Base-by-base conservation (phyloP, 1,140 invertebrate species). In the Drosophila ananassae region DNA sequence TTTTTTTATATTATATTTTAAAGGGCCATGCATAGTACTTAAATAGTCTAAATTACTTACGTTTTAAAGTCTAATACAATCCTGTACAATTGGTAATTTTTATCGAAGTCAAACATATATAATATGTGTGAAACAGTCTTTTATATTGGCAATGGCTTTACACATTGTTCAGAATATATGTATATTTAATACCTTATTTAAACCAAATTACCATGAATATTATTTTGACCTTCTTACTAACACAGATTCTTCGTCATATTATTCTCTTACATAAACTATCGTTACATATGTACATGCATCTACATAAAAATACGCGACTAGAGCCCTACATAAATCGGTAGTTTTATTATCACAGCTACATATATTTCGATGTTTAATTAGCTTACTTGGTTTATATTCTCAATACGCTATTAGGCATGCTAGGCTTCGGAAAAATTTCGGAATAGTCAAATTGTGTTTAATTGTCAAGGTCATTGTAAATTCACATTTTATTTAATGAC, bases 101-200 rank as follows among this genome's bases (percentile, higher is more conserved):
- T 37, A 37, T 37, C 10, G 10, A 46, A 51, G 13, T 44, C 30
- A 52, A 63, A 75, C 47, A 71, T 58, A 62, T 58, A 55, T 52
- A 66, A 59, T 83, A 79, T 73, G 60, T 66, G 52, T 71, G 73
- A 62, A 82, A 73, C 82, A 87, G 82, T 87, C 82, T 87, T 87
- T 77, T 66, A 58, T 76, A 82, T 82, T 82, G 71, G 71, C 79
- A 89, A 85, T 89, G 75, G 51, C 74, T 87, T 47, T 47, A 72
- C 56, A 79, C 62, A 84, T 79, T 79, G 52, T 73, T 79, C 30
- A 41, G 50, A 54, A 61, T 79, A 76, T 17, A 71, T 63, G 44
- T 34, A 48, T 39, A 17, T 17, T 17, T 17, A 58, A 66, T 52
- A 80, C 50, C 57, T 39, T 24, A 53, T 25, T 12, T 53, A 12